These are phyloP conservation scores for Corella eumyota DNA, from an alignment of 23 tunicate species.

Conservation along the genomic window DNA sequence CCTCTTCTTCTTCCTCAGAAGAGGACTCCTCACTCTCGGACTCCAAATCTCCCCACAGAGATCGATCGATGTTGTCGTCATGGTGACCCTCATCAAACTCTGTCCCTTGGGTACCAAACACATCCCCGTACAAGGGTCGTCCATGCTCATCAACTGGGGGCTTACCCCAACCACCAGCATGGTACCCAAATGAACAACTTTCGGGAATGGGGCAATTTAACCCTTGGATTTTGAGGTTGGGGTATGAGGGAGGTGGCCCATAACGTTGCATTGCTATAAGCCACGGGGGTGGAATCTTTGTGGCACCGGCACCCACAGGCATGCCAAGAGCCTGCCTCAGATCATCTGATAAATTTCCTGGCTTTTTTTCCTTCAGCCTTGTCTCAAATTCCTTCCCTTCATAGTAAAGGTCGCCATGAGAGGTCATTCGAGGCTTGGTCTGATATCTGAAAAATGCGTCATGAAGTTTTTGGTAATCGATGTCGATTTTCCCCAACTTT, in stretches of 20 bases:
- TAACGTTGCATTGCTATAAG: constrained; percentile 99
- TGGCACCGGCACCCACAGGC: constrained; percentile 77
- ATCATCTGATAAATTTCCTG: constrained; percentile 91
- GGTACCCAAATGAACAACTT: constrained; percentile 91
- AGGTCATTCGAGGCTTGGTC: constrained; percentile 96
- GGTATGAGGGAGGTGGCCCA: constrained; percentile 99
- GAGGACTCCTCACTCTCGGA: constrained; percentile 85
- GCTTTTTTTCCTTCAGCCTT: constrained; percentile 89
- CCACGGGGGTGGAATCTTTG: constrained; percentile 99
- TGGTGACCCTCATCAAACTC: constrained; percentile 34
- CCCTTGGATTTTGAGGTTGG: constrained; percentile 89
- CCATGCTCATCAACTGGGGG: constrained; percentile 99
- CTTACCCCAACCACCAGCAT: constrained; percentile 98
- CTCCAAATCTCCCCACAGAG: constrained; percentile 94
- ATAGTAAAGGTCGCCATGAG: constrained; percentile 96
- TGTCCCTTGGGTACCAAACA: constrained; percentile 72
- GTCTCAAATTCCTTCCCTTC: constrained; percentile 99
- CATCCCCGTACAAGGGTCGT: constrained; percentile 94
- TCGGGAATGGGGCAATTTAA: constrained; percentile 97
- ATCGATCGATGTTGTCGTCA: constrained; percentile 65
- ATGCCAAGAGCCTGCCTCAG: constrained; percentile 82
- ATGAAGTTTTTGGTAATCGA: constrained; percentile 98
- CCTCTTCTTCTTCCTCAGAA: constrained; percentile 67
- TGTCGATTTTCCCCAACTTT: constrained; percentile 97
- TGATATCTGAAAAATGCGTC: constrained; percentile 99